These are phyloP conservation scores for Xanthorhoe designata DNA, from an alignment of 2,888 invertebrate species.

Conservation along the genomic window DNA sequence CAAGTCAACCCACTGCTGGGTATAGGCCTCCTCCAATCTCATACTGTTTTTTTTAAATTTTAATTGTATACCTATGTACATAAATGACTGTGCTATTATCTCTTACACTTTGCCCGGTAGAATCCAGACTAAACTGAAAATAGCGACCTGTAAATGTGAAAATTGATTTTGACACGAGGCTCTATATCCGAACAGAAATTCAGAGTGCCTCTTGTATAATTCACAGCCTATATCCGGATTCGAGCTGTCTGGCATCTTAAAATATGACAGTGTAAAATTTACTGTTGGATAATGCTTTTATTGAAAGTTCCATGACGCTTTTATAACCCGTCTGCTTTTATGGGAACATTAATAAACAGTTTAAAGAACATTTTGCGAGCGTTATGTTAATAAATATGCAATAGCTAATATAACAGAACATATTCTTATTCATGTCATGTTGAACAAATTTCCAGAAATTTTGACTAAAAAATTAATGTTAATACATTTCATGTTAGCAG, in stretches of 20 bases:
- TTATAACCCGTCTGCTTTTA: constrained; percentile 13
- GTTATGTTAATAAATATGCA: neutral
- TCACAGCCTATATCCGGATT: constrained; percentile 69
- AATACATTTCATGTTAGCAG: neutral
- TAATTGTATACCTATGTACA: neutral
- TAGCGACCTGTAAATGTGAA: constrained; percentile 77
- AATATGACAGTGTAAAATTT: constrained; percentile 65
- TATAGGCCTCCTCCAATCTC: too few species aligned
- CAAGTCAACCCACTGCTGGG: too few species aligned
- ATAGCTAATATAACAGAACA: neutral
- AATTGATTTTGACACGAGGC: constrained; percentile 79
- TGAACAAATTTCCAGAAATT: neutral
- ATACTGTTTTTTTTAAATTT: neutral
- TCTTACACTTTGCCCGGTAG: constrained; percentile 53
- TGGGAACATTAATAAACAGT: constrained; percentile 8
- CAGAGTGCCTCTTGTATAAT: constrained; percentile 67
- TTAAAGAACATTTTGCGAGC: neutral
- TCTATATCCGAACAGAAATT: constrained; percentile 66
- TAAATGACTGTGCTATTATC: constrained; percentile 22
- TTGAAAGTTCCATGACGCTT: constrained; percentile 22
- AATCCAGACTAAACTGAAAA: constrained; percentile 70
- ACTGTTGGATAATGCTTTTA: constrained; percentile 48
- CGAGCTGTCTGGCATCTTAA: constrained; percentile 54
- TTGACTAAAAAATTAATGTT: neutral
- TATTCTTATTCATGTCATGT: neutral